These are phyloP conservation scores for Pediacus dermestoides DNA, from an alignment of 2,888 invertebrate species.

Conservation along the genomic window DNA sequence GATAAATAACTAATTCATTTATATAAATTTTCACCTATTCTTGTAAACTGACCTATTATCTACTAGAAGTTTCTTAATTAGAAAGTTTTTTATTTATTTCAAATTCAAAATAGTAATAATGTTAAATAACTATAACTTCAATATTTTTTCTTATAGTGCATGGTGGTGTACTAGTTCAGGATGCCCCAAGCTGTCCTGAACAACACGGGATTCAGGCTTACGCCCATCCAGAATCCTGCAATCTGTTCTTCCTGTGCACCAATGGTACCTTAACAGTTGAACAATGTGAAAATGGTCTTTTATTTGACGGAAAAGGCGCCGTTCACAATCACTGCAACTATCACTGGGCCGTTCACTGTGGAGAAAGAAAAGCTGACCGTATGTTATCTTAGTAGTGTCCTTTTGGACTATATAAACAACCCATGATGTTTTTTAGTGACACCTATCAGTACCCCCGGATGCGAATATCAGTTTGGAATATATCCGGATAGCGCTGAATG, in stretches of 20 bases:
- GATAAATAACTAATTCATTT: no score
- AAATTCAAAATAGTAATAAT: no score
- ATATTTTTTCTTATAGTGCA: conserved; percentile 50
- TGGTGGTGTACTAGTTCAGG: conserved; percentile 58
- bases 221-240: conserved; percentile 82
- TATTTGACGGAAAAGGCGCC: conserved; percentile 86
- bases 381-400: no score
- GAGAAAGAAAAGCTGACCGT: conserved; percentile 75
- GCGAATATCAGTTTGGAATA: conserved; percentile 85
- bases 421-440: conserved; percentile 57
- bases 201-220: conserved; percentile 78
- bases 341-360: conserved; percentile 89
- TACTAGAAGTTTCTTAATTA: no score
- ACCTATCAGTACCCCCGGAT: conserved; percentile 75
- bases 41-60: no score
- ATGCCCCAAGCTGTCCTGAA: conserved; percentile 77
- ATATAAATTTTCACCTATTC: no score
- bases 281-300: conserved; percentile 85
- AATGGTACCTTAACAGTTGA: conserved; percentile 88
- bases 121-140: no score
- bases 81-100: no score
- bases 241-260: conserved; percentile 86
- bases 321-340: conserved; percentile 93
- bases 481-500: conserved; percentile 78
- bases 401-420: conserved; percentile 2